These are phyloP conservation scores for Peromyscus aztecus DNA, from an alignment of 2,797 vertebrate species.

Conservation along the genomic window DNA sequence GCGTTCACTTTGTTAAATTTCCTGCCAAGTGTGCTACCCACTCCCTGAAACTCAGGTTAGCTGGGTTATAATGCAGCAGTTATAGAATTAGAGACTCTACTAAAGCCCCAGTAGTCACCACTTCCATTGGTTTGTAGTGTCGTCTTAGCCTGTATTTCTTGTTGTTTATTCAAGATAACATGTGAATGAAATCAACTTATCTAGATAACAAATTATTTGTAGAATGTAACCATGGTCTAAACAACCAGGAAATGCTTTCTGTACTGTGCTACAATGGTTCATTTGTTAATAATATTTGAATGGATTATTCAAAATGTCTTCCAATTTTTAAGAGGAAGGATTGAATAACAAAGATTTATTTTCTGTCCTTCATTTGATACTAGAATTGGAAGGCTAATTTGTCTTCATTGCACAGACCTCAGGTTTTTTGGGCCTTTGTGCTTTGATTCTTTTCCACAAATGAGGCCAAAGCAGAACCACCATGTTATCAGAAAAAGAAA, in stretches of 20 bases:
- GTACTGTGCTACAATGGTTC: background rate
- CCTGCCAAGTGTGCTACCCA: background rate
- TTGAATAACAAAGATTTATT: slow-evolving; percentile 9
- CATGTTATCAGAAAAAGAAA: background rate
- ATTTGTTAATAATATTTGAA: background rate
- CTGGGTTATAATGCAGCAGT: background rate
- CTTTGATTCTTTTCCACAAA: slow-evolving; percentile 39
- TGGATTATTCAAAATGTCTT: slow-evolving; percentile 30
- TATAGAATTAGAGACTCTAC: background rate
- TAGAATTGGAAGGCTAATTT: background rate
- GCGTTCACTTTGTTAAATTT: background rate
- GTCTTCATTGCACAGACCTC: background rate
- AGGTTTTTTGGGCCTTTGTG: background rate
- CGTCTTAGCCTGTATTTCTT: slow-evolving; percentile 19
- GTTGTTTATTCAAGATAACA: slow-evolving; percentile 19
- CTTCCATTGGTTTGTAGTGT: background rate
- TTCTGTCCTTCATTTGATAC: background rate
- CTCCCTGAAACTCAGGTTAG: background rate
- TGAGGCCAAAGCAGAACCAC: background rate
- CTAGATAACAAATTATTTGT: slow-evolving; percentile 13
- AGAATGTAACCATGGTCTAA: background rate
- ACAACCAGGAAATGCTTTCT: background rate
- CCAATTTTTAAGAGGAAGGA: slow-evolving; percentile 12
- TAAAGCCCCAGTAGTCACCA: background rate
- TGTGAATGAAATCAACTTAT: slow-evolving; percentile 13